These are phyloP conservation scores for Trematomus bernacchii DNA, from an alignment of 2,797 vertebrate species.

Conservation along the genomic window DNA sequence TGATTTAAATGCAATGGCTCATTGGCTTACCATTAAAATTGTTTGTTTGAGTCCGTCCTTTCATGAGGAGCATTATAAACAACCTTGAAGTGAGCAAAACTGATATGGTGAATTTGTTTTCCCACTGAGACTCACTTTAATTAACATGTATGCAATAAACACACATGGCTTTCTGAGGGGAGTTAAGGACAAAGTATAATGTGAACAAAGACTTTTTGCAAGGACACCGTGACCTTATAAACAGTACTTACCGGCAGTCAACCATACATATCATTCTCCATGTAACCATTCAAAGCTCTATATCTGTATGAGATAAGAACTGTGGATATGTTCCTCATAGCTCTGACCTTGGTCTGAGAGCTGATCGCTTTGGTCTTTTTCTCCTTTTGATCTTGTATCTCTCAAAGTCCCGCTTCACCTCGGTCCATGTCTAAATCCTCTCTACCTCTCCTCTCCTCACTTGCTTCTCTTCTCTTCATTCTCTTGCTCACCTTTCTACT, in stretches of 20 bases:
- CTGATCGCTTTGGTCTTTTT: constrained; percentile 77
- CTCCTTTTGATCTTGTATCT: constrained; percentile 82
- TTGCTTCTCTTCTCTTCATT: constrained; percentile 81
- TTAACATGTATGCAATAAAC: constrained; percentile 22
- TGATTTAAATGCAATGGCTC: constrained; percentile 70
- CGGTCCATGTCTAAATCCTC: constrained; percentile 67
- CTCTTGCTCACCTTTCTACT: constrained; percentile 86
- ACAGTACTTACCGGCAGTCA: constrained; percentile 25
- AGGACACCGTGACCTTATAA: constrained; percentile 38
- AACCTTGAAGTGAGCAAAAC: constrained; percentile 63
- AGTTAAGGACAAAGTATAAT: constrained; percentile 16
- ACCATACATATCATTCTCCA: constrained; percentile 40
- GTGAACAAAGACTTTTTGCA: constrained; percentile 35
- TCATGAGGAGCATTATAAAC: constrained; percentile 58
- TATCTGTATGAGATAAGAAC: constrained; percentile 70
- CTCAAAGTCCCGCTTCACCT: constrained; percentile 59
- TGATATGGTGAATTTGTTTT: background rate
- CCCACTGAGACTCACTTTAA: constrained; percentile 16
- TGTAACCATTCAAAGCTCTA: constrained; percentile 54
- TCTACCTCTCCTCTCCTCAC: constrained; percentile 74
- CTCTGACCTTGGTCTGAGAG: constrained; percentile 71
- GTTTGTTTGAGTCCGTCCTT: constrained; percentile 66
- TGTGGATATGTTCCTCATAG: constrained; percentile 55
- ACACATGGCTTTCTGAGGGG: constrained; percentile 1
- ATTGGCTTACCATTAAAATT: constrained; percentile 60